phyloP scores from a whole-genome alignment of 2,113 vertebrate genomes.

The Mormyrus iriodes region DNA sequence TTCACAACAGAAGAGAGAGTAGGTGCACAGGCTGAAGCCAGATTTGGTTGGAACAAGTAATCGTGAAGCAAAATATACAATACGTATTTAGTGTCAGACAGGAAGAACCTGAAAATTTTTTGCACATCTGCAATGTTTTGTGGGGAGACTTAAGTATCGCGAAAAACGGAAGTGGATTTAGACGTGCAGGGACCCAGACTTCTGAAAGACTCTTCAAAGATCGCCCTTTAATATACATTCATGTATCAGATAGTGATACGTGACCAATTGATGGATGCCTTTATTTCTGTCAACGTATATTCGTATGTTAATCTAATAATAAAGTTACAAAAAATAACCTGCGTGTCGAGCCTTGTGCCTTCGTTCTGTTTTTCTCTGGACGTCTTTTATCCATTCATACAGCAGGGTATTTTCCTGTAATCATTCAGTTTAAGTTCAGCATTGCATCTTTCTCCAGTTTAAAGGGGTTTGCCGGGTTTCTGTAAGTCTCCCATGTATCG shows the following conservation, averaged over 20 bases:
- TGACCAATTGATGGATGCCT: neutral
- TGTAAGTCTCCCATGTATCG: neutral
- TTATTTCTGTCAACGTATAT: neutral
- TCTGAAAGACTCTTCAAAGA: neutral
- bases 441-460: neutral
- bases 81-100: neutral
- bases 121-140: neutral
- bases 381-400: neutral
- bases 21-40: neutral
- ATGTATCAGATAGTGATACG: neutral
- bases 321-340: neutral
- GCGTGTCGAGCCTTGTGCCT: neutral
- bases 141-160: neutral
- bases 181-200: neutral
- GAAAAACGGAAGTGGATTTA: neutral
- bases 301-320: neutral
- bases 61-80: neutral
- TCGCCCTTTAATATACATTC: neutral
- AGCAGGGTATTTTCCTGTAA: neutral
- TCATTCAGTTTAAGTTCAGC: neutral
- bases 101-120: neutral
- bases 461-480: neutral
- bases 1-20: neutral
- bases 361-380: neutral
- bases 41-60: neutral